phyloP scores from a whole-genome alignment of 2,113 vertebrate species.

The Larimichthys crocea region DNA sequence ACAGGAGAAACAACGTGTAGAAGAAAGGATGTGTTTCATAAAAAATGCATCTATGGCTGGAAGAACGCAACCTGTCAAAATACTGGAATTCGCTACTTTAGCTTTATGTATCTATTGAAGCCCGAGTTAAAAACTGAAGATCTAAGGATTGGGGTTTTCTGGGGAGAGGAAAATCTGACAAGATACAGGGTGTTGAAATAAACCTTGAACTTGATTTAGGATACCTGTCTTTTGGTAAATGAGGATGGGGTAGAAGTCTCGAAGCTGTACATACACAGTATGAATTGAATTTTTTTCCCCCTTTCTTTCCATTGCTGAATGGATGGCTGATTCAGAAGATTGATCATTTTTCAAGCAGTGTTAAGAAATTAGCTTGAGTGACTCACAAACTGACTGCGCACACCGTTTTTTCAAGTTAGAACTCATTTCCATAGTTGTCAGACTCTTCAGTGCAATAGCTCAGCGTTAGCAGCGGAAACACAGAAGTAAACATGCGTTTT shows the following conservation, averaged over 20 bases:
- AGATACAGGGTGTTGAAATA: constrained; percentile 21
- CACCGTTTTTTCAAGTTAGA: constrained; percentile 39
- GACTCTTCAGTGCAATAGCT: constrained; percentile 36
- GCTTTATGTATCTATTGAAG: constrained; percentile 10
- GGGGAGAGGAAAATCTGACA: constrained; percentile 4
- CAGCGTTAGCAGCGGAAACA: constrained; percentile 8
- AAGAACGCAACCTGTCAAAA: constrained; percentile 40
- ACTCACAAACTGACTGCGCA: constrained; percentile 34
- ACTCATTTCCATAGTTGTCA: constrained; percentile 61
- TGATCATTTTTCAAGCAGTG: constrained; percentile 45
- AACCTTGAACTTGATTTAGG: constrained; percentile 48
- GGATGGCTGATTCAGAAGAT: constrained; percentile 53
- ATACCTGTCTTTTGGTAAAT: constrained; percentile 46
- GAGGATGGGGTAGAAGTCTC: constrained; percentile 33
- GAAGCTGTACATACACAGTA: constrained; percentile 22
- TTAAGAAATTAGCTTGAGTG: constrained; percentile 59
- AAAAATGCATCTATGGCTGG: constrained; percentile 3
- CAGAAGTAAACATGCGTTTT: not conserved
- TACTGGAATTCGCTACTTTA: not conserved
- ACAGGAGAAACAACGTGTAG: constrained; percentile 31
- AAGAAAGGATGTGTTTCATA: constrained; percentile 14
- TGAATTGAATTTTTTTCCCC: constrained; percentile 50
- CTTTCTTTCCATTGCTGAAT: constrained; percentile 5
- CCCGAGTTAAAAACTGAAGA: not conserved
- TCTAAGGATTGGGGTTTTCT: constrained; percentile 11